Percentiles rank a stretch among this genome's conserved stretches.
These are phyloP conservation scores for Galerucella calmariensis DNA, from an alignment of 2,888 invertebrate genomes.

Conservation along the genomic window DNA sequence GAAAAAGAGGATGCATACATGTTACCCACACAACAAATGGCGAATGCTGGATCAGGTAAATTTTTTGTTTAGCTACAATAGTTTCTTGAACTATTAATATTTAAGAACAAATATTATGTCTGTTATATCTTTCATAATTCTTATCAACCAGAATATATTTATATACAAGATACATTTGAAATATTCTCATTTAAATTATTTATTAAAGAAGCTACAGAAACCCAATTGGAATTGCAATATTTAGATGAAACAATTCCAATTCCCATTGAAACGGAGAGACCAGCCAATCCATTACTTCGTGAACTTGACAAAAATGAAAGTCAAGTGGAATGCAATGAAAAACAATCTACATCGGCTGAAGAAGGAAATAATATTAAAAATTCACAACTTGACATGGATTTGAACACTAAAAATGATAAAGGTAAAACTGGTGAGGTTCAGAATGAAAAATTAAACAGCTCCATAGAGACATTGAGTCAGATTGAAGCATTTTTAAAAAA, in stretches of 20 bases:
- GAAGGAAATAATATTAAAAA: not conserved
- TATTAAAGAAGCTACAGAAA: slow-evolving; percentile 9
- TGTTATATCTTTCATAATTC: no score
- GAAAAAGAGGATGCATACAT: slow-evolving; percentile 11
- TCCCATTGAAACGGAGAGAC: slow-evolving; percentile 29
- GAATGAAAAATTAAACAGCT: not conserved
- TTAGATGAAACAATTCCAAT: not conserved
- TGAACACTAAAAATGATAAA: not conserved
- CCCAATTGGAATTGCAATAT: slow-evolving; percentile 23
- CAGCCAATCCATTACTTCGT: slow-evolving; percentile 42
- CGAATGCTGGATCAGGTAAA: not conserved
- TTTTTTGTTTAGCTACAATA: not conserved
- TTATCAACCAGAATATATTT: no score
- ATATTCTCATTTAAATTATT: no score
- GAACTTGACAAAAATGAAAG: slow-evolving; percentile 28
- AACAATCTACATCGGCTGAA: not conserved
- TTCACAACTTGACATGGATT: not conserved
- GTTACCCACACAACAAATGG: slow-evolving; percentile 10
- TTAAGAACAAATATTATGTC: no score
- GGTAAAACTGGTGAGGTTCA: not conserved
- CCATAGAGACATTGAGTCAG: slow-evolving; percentile 40
- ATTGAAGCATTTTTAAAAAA: slow-evolving; percentile 41
- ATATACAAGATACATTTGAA: no score
- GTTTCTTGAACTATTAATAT: not conserved
- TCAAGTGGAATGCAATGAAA: not conserved